These are phyloP conservation scores for Galerucella pusilla DNA, from an alignment of 2,888 invertebrate species.

Conservation along the genomic window DNA sequence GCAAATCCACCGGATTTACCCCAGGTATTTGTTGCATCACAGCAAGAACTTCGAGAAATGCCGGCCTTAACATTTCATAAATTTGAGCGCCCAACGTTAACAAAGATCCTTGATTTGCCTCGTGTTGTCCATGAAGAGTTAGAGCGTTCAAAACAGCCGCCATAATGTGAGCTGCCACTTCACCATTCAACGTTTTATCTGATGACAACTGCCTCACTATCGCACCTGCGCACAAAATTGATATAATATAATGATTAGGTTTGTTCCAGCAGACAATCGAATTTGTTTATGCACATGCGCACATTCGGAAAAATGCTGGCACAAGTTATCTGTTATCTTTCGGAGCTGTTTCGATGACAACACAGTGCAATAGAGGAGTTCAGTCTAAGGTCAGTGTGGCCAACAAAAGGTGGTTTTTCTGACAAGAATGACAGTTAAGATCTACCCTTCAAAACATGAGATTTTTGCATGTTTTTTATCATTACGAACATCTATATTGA, in stretches of 20 bases:
- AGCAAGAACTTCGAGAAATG: conserved; percentile 77
- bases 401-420: too few relatives aligned
- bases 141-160: conserved; percentile 78
- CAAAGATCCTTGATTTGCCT: conserved; percentile 84
- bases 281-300: too few relatives aligned
- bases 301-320: too few relatives aligned
- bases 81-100: conserved; percentile 85
- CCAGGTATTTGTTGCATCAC: conserved; percentile 85
- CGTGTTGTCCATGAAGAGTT: conserved; percentile 90
- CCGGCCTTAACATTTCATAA: conserved; percentile 84
- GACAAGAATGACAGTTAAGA: too few relatives aligned
- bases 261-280: too few relatives aligned
- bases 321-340: too few relatives aligned
- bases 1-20: conserved; percentile 82
- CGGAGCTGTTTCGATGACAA: too few relatives aligned
- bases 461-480: too few relatives aligned
- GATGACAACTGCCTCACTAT: conserved; percentile 75
- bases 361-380: too few relatives aligned
- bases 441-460: too few relatives aligned
- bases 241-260: not conserved
- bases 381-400: too few relatives aligned
- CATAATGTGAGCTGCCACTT: conserved; percentile 79
- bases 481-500: too few relatives aligned
- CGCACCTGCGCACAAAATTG: conserved; percentile 65
- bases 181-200: conserved; percentile 73